Conservation (phyloP, 2,797 vertebrate genomes). For the Acrocephalus scirpaceus region DNA sequence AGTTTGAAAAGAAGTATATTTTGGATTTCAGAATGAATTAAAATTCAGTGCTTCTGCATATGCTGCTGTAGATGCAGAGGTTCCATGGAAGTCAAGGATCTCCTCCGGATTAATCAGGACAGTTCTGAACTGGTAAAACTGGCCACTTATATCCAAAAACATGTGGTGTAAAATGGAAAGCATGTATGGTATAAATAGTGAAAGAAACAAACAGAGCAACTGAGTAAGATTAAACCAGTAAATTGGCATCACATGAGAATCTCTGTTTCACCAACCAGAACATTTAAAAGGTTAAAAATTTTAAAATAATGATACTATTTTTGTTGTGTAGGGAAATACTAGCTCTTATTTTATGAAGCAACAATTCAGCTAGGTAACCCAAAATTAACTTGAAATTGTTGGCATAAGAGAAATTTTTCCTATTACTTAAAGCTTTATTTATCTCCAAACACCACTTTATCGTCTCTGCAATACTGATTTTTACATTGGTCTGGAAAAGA, state of each 20-base stretch:
- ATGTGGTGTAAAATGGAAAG: neutral
- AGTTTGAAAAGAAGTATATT: neutral
- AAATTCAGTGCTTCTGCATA: neutral
- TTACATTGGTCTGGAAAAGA: neutral
- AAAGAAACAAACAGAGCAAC: neutral
- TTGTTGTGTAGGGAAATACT: neutral
- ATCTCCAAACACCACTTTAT: neutral
- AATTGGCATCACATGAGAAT: neutral
- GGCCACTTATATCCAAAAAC: neutral
- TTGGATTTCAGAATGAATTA: neutral
- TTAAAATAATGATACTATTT: neutral
- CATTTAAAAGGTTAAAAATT: neutral
- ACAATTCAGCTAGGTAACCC: neutral
- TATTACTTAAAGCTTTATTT: neutral
- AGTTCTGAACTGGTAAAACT: neutral
- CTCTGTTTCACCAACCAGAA: neutral
- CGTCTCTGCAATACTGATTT: neutral
- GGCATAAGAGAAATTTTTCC: neutral
- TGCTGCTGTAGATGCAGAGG: neutral
- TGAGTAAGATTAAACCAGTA: neutral
- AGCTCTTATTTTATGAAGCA: neutral
- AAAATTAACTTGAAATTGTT: neutral
- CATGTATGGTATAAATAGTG: neutral
- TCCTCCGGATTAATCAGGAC: neutral
- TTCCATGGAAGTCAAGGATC: neutral